Conservation (phyloP, 2,888 invertebrate genomes). For the Morpho deidamia region DNA sequence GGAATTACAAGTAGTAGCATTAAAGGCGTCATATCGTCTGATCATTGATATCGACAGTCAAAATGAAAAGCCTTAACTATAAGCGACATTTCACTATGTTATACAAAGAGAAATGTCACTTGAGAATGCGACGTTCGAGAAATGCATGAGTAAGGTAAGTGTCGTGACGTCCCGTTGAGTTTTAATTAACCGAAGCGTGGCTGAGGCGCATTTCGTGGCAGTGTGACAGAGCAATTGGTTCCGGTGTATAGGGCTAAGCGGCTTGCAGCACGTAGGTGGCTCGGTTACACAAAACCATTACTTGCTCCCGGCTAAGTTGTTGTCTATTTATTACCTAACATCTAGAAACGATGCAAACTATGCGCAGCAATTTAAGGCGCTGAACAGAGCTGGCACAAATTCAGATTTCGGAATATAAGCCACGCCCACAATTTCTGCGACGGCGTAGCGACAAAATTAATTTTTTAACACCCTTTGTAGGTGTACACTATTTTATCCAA, state of each 20-base stretch:
- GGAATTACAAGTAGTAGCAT: too few relatives aligned
- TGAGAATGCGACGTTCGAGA: constrained; percentile 42
- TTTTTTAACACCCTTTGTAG: too few relatives aligned
- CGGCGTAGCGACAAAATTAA: too few relatives aligned
- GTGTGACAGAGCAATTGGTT: constrained; percentile 71
- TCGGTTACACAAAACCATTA: constrained; percentile 61
- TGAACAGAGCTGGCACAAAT: too few relatives aligned
- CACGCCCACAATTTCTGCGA: too few relatives aligned
- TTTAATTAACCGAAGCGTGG: constrained; percentile 71
- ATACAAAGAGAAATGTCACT: constrained; percentile 59
- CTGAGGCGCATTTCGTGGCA: constrained; percentile 58
- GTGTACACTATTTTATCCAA: too few relatives aligned
- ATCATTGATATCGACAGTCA: constrained; percentile 16
- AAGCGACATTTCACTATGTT: constrained; percentile 47
- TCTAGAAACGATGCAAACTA: constrained; percentile 57
- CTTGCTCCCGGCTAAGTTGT: constrained; percentile 58
- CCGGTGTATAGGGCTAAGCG: constrained; percentile 48
- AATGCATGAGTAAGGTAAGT: constrained; percentile 47
- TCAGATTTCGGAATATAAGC: too few relatives aligned
- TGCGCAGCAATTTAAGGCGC: constrained; percentile 54
- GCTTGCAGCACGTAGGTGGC: constrained; percentile 64
- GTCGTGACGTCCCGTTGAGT: constrained; percentile 65
- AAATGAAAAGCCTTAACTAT: constrained; percentile 42
- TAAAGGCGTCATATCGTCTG: constrained; percentile 5
- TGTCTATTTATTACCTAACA: constrained; percentile 67